Evolutionary conservation across 2,888 invertebrate genomes (phyloP), one percentile per base, ranked within the genome.

Genomic region (Idaea biselata): DNA sequence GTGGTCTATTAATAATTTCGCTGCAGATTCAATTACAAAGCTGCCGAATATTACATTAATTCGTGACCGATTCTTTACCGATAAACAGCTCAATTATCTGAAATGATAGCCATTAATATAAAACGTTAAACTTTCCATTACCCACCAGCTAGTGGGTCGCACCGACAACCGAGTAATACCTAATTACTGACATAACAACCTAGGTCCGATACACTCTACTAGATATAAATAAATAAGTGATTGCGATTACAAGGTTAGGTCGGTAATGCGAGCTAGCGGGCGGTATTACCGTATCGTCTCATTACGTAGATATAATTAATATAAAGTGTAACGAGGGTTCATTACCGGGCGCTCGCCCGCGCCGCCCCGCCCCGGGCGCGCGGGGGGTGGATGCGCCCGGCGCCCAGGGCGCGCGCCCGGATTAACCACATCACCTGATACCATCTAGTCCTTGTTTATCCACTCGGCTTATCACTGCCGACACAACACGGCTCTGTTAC

Each of bases 271-370:
- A 44, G 44, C 44, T 3, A 11, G 33, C 2, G 44, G 44, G 3
- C 8, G 14, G 14, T 44, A 44, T 44, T 44, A 44, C 44, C 44
- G 44, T 44, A 44, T 44, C 44, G 44, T 44, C 44, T 44, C 44
- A 44, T 44, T 44, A 44, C 44, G 44, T 7, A 7, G 5, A 44
- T 44, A 44, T 44, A 44, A 44, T 44, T 44, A 44, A 44, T 44
- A 44, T 44, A 44, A 44, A 44, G 44, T 44, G 44, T 44, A 44
- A 44, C 44, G 44, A 44, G 44, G 44, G 44, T 44, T 44, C 44
- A 7, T 44, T 7, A 44, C 44, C 32, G 4, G 1, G 32, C 32
- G 6, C 32, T 11, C 32, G 32, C 32, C 32, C 32, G 1, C 32
- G 32, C 32, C 25, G 25, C 25, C 25, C 25, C 25, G 25, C 44